Evolutionary conservation across 2,113 vertebrate species (phyloP), one percentile per base, ranked within the genome.

Genomic region (Sclerurus mexicanus): DNA sequence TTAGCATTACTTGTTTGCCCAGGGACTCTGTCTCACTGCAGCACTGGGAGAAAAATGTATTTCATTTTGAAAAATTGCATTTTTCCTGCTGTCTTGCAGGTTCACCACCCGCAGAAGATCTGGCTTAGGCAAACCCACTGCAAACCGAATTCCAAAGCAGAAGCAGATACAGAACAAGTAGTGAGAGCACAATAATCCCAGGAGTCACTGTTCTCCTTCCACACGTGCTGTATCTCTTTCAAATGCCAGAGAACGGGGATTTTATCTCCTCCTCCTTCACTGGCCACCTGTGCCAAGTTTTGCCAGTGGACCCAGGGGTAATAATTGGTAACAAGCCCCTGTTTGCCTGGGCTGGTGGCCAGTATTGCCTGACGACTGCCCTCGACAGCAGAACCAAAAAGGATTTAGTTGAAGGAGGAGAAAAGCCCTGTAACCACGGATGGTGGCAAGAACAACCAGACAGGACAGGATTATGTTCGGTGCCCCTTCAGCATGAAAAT

Each of bases 341-440:
- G 24, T 94, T 93, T 91, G 78, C 63, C 59, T 83, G 92, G 78
- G 95, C 85, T 89, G 40, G 49, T 25, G 31, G 92, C 92, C 82
- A 95, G 25, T 3, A 68, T 28, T 68, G 92, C 71, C 67, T 91
- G 92, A 85, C 2, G 31, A 91, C 30, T 76, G 47, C 56, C 74
- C 71, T 74, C 85, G 47, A 4, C 22, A 62, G 53, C 62, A 79
- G 66, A 68, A 58, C 24, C 0, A 0, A 66, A 63, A 73, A 75
- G 27, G 55, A 23, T 60, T 25, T 81, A 52, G 33, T 21, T 2
- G 5, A 71, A 80, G 66, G 56, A 92, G 72, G 50, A 92, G 35
- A 74, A 95, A 95, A 47, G 6, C 39, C 30, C 42, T 53, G 60
- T 37, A 60, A 55, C 66, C 55, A 37, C 12, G 20, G 71, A n/a